phyloP scores from a whole-genome alignment of 2,797 vertebrate genomes.

The Pachyuromys duprasi region DNA sequence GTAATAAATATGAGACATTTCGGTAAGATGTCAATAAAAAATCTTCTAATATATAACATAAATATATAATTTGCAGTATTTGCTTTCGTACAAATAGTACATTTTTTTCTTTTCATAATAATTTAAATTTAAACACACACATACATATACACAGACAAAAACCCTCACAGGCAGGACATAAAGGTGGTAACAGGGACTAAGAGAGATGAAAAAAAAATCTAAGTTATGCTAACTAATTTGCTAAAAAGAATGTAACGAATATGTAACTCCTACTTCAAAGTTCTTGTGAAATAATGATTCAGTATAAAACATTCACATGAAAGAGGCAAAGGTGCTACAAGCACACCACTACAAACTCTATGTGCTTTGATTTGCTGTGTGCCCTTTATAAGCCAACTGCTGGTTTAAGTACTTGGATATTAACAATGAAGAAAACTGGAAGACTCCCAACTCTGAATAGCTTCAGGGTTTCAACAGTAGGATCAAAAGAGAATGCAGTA shows the following conservation, averaged over 20 bases:
- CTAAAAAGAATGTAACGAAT: background rate
- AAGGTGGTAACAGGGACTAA: background rate
- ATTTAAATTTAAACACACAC: background rate
- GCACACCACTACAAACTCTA: background rate
- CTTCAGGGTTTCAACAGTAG: background rate
- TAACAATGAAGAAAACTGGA: background rate
- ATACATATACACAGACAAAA: background rate
- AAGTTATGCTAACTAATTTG: background rate
- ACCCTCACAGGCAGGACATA: background rate
- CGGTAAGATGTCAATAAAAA: background rate
- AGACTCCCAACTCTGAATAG: background rate
- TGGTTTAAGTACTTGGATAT: background rate
- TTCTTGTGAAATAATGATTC: background rate
- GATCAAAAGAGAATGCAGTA: background rate
- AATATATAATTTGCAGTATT: background rate
- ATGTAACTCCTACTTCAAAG: background rate
- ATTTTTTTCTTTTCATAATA: background rate
- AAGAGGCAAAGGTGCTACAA: background rate
- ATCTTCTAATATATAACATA: background rate
- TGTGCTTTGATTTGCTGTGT: background rate
- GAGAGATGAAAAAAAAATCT: background rate
- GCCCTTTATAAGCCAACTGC: background rate
- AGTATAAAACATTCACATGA: constrained; percentile 3
- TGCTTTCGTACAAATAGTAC: background rate
- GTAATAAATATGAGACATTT: constrained; percentile 11